phyloP scores from a whole-genome alignment of 2,797 vertebrate species.

The Myiotriccus ornatus region DNA sequence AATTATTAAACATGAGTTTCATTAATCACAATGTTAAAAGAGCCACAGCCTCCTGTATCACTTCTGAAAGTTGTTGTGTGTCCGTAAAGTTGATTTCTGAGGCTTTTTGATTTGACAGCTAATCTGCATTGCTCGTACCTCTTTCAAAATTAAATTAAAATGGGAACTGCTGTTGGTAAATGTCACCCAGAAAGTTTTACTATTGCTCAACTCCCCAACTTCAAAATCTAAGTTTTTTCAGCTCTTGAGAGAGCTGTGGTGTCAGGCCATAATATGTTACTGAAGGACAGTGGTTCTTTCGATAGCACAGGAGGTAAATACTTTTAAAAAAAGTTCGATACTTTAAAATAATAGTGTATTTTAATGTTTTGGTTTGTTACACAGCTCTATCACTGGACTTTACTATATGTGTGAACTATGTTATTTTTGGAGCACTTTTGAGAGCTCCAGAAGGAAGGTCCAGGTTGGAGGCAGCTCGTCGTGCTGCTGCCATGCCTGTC shows the following conservation, averaged over 20 bases:
- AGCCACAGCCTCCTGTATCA: background rate
- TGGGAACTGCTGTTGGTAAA: background rate
- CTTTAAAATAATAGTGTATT: background rate
- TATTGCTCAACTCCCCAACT: background rate
- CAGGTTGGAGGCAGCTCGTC: background rate
- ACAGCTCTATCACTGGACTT: background rate
- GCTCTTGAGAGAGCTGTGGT: background rate
- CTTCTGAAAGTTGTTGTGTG: background rate
- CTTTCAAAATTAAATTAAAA: background rate
- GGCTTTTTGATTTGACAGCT: background rate
- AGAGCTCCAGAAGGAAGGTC: background rate
- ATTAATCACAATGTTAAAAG: background rate
- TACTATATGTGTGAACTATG: background rate
- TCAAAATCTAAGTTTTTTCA: background rate
- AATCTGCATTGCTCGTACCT: background rate
- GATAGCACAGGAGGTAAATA: background rate
- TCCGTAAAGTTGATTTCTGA: background rate
- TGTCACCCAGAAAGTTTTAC: background rate
- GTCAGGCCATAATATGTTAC: background rate
- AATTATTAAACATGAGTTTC: background rate
- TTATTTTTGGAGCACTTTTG: background rate
- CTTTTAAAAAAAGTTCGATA: background rate
- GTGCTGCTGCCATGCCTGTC: rapidly evolving
- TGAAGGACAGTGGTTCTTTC: background rate
- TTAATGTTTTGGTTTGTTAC: background rate